Percentiles rank a stretch among this genome's conserved stretches.
Evolutionary conservation across 2,888 invertebrate genomes (phyloP).

Genomic region (Epinotia nisella): DNA sequence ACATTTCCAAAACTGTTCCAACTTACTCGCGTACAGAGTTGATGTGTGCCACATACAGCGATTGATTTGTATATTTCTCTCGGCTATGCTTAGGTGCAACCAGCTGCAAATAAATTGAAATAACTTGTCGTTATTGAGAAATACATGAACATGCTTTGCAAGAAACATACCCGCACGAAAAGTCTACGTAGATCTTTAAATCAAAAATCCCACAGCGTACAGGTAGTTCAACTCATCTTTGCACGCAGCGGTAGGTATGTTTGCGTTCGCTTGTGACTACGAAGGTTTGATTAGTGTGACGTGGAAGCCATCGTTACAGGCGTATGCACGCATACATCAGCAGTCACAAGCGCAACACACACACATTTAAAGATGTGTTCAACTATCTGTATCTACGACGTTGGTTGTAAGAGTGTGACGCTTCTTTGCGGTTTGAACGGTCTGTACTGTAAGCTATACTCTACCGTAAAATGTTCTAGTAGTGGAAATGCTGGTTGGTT

Average conservation of each 20-base stretch:
- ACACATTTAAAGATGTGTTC: too few species aligned
- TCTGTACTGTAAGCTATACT: background rate
- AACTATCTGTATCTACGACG: too few species aligned
- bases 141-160: background rate
- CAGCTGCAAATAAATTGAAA: conserved; percentile 61
- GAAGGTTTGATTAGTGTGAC: too few species aligned
- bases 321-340: too few species aligned
- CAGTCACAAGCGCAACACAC: too few species aligned
- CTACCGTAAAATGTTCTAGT: conserved; percentile 85
- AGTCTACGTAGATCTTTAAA: background rate
- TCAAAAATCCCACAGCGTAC: too few species aligned
- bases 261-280: too few species aligned
- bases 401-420: background rate
- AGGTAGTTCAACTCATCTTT: too few species aligned
- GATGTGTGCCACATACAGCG: conserved; percentile 72
- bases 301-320: too few species aligned
- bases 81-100: conserved; percentile 65
- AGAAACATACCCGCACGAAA: background rate
- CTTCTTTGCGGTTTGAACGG: background rate
- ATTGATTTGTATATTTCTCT: conserved; percentile 67
- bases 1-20: background rate
- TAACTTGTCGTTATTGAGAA: background rate
- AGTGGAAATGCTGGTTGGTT: conserved; percentile 79
- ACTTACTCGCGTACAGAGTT: conserved; percentile 77
- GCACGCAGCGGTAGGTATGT: too few species aligned